These are phyloP conservation scores for Irena cyanogastra DNA, from an alignment of 2,113 vertebrate species.

Conservation along the genomic window DNA sequence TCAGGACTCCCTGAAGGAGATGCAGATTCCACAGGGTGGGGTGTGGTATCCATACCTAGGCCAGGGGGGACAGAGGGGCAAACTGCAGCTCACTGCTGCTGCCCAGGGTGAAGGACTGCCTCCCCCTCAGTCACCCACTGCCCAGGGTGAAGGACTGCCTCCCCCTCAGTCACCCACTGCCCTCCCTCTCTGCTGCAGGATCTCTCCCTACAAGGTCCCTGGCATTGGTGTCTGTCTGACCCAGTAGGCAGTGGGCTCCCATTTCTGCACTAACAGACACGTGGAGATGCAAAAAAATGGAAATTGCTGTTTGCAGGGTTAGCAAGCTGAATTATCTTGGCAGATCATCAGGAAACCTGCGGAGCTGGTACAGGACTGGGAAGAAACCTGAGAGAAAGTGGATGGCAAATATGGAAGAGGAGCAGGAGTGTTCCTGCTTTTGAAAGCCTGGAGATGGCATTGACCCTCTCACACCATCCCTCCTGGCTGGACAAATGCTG, in stretches of 20 bases:
- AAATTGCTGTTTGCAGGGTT: not conserved
- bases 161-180: not conserved
- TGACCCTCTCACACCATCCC: fast-evolving
- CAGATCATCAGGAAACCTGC: not conserved
- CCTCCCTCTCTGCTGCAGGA: not conserved
- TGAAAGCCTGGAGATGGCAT: not conserved
- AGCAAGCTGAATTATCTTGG: not conserved
- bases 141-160: fast-evolving
- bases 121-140: not conserved
- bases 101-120: fast-evolving
- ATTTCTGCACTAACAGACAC: not conserved
- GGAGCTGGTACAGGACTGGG: not conserved
- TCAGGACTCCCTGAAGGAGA: not conserved
- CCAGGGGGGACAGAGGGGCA: not conserved
- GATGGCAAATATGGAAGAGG: not conserved
- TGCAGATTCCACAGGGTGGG: not conserved
- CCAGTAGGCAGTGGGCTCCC: fast-evolving
- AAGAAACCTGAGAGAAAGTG: not conserved
- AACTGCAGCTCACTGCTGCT: not conserved
- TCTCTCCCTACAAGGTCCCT: not conserved
- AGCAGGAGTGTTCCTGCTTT: not conserved
- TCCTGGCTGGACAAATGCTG: not conserved
- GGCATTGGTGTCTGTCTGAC: not conserved
- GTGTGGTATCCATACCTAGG: too few relatives aligned
- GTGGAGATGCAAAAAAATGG: not conserved